Conservation (phyloP, 1,140 invertebrate genomes). For the Metopolophium dirhodum region DNA sequence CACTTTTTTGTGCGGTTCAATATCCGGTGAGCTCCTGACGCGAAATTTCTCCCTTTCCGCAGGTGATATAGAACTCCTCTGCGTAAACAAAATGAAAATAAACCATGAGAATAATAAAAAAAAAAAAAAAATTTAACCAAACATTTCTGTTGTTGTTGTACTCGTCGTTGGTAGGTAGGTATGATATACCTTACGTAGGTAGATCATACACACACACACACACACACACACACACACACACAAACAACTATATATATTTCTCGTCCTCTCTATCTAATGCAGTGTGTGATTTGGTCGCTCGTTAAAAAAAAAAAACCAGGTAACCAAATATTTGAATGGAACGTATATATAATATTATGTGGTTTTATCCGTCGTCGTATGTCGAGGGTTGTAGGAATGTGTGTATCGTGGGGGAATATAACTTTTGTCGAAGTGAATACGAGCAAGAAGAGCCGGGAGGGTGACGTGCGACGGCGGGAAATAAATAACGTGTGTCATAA, state of each 20-base stretch:
- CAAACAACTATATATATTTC: background rate
- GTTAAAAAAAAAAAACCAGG: constrained; percentile 29
- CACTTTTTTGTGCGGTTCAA: constrained; percentile 72
- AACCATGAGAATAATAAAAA: background rate
- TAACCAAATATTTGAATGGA: constrained; percentile 41
- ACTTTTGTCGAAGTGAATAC: constrained; percentile 59
- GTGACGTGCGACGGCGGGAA: constrained; percentile 48
- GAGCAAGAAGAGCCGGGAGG: constrained; percentile 57
- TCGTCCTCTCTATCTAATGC: background rate
- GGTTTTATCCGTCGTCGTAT: background rate
- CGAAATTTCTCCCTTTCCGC: constrained; percentile 88
- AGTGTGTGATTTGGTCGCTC: constrained; percentile 17
- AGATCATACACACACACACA: background rate
- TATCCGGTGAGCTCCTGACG: constrained; percentile 73
- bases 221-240: background rate
- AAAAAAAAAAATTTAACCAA: constrained; percentile 37
- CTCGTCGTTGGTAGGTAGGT: background rate
- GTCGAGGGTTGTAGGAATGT: background rate
- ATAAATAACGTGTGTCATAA: constrained; percentile 58
- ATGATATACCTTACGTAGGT: background rate
- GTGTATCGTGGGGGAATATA: constrained; percentile 27
- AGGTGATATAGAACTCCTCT: constrained; percentile 90
- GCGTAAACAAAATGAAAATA: constrained; percentile 65
- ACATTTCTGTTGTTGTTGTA: background rate
- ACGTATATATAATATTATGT: constrained; percentile 25